These are phyloP conservation scores for Eupeodes latifasciatus DNA, from an alignment of 2,888 invertebrate genomes.

Conservation along the genomic window DNA sequence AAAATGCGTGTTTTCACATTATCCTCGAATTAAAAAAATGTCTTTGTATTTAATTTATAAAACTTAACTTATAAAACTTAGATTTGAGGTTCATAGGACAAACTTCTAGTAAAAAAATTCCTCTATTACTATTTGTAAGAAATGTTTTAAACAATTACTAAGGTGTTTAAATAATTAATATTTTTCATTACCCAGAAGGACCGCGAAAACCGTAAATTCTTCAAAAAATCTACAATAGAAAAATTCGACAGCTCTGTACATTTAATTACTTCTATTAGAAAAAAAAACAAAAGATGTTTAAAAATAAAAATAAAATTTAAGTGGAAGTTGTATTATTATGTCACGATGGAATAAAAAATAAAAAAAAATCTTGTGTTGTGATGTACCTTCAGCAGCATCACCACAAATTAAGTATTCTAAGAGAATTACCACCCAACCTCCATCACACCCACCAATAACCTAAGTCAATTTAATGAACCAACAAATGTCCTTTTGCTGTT, in stretches of 20 bases:
- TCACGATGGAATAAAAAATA: not conserved
- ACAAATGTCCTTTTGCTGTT: not conserved
- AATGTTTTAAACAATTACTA: no score
- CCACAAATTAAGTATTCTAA: slow-evolving; percentile 17
- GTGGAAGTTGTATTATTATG: not conserved
- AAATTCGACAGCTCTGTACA: not conserved
- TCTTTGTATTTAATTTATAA: no score
- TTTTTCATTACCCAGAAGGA: no score
- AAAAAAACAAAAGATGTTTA: not conserved
- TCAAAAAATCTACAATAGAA: not conserved
- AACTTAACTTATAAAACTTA: no score
- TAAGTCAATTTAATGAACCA: slow-evolving; percentile 12
- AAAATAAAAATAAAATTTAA: not conserved
- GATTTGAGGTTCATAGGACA: no score
- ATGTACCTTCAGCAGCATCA: not conserved
- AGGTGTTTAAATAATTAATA: no score
- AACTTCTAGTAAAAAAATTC: no score
- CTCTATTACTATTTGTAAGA: no score
- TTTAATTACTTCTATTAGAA: not conserved
- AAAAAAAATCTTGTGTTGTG: not conserved
- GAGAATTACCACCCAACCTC: not conserved
- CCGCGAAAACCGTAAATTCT: not conserved
- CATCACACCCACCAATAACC: not conserved
- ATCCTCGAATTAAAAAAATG: no score
- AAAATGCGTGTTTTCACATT: no score